A percentile compares a stretch with the other conserved stretches of the same genome.
phyloP scores from a whole-genome alignment of 2,797 vertebrate species.

The Gobio occitaniae region DNA sequence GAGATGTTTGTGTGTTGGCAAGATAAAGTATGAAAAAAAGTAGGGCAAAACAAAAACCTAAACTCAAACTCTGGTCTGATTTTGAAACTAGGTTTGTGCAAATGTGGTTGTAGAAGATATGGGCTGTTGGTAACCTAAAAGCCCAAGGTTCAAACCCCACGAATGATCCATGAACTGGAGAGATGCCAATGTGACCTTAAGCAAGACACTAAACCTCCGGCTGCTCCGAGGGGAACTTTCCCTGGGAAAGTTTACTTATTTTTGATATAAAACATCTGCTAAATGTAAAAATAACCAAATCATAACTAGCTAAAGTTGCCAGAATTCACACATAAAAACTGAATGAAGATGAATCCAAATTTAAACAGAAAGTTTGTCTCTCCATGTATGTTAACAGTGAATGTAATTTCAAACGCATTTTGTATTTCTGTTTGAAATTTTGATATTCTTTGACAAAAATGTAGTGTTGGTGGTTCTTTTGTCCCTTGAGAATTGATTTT shows the following conservation, averaged over 20 bases:
- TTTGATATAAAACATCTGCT: background rate
- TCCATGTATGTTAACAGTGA: background rate
- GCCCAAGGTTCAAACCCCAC: background rate
- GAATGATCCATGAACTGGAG: constrained; percentile 21
- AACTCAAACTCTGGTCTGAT: constrained; percentile 5
- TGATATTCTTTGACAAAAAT: background rate
- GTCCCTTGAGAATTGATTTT: background rate
- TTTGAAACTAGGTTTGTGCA: background rate
- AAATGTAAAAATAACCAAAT: constrained; percentile 4
- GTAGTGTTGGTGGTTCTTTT: background rate
- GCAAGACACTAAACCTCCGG: background rate
- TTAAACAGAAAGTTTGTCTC: background rate
- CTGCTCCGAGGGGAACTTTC: background rate
- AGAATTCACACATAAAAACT: background rate
- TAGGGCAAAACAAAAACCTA: background rate
- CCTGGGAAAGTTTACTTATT: background rate
- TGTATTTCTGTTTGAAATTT: background rate
- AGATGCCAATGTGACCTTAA: constrained; percentile 20
- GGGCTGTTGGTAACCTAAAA: constrained; percentile 17
- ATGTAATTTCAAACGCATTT: background rate
- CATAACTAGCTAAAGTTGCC: constrained; percentile 11
- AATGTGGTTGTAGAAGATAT: background rate
- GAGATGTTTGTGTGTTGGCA: background rate
- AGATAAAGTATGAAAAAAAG: background rate
- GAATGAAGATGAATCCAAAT: background rate